Evolutionary conservation across 1,140 invertebrate genomes (phyloP).

Genomic region (Drosophila nasuta): DNA sequence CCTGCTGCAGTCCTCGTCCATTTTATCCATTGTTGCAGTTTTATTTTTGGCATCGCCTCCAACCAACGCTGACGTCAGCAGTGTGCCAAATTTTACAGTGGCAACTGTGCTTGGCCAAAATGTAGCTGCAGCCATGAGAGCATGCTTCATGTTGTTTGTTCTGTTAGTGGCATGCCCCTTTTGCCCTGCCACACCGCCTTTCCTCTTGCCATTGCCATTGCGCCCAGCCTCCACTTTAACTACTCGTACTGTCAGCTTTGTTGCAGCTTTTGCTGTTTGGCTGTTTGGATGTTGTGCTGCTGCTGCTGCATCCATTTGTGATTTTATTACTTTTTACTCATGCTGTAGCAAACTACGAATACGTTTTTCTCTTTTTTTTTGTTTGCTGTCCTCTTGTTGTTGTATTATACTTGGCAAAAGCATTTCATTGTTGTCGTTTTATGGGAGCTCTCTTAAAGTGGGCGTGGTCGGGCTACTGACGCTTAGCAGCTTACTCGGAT

Average conservation of each 20-base stretch:
- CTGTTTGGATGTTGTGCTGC: constrained; percentile 55
- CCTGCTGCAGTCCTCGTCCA: background rate
- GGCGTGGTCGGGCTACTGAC: constrained; percentile 36
- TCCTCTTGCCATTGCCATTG: too few species aligned
- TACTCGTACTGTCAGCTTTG: constrained; percentile 33
- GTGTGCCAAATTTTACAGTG: constrained; percentile 52
- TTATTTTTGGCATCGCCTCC: constrained; percentile 46
- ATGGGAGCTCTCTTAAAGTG: constrained; percentile 26
- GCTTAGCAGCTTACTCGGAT: constrained; percentile 45
- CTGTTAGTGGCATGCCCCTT: background rate
- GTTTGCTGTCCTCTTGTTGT: constrained; percentile 18
- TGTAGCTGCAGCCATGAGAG: constrained; percentile 26
- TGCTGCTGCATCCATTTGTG: constrained; percentile 69
- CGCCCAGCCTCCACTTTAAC: background rate
- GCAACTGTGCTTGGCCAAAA: constrained; percentile 34
- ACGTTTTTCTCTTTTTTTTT: constrained; percentile 21
- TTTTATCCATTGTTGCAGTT: constrained; percentile 48
- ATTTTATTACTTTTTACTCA: constrained; percentile 74
- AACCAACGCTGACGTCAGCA: constrained; percentile 56
- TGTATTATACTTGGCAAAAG: constrained; percentile 45
- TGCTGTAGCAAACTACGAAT: constrained; percentile 24
- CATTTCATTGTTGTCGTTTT: constrained; percentile 69
- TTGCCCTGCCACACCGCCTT: background rate
- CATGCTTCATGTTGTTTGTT: constrained; percentile 35
- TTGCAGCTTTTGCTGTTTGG: constrained; percentile 63